Percentiles rank a stretch among this genome's conserved stretches.
phyloP scores from a whole-genome alignment of 92 coral and sea anemone genomes.

The Umimayanthus chanpuru region DNA sequence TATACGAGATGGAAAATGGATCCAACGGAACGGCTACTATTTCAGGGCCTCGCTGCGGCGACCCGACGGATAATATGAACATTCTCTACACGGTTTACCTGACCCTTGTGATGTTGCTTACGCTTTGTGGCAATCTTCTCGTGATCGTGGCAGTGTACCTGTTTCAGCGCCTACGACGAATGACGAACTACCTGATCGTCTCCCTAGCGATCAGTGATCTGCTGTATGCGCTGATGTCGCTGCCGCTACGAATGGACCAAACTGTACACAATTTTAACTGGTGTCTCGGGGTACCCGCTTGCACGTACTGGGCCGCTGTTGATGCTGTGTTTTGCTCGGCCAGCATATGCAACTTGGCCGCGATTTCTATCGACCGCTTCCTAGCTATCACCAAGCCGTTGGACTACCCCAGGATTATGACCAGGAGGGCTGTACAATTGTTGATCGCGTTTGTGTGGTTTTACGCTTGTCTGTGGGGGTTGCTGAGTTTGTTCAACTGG shows the following conservation, averaged over 20 bases:
- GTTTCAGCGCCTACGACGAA: conserved; percentile 79
- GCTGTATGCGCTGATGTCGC: conserved; percentile 66
- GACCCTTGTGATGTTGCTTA: conserved; percentile 72
- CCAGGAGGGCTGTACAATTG: conserved; percentile 65
- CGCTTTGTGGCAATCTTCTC: conserved; percentile 83
- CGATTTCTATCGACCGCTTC: conserved; percentile 92
- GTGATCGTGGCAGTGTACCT: conserved; percentile 82
- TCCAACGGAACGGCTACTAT: neutral
- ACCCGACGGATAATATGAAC: conserved; percentile 54
- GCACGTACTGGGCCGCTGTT: conserved; percentile 74
- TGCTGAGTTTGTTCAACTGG: conserved; percentile 77
- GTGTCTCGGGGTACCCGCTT: conserved; percentile 78
- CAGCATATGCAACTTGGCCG: conserved; percentile 86
- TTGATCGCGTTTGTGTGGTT: conserved; percentile 84
- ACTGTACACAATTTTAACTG: conserved; percentile 83
- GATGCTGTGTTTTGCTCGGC: conserved; percentile 83
- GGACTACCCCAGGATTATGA: conserved; percentile 73
- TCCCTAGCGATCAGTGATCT: conserved; percentile 93
- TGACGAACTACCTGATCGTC: conserved; percentile 85
- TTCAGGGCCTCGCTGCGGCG: conserved; percentile 49
- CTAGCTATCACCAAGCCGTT: conserved; percentile 93
- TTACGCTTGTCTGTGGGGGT: conserved; percentile 86
- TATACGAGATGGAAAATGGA: conserved; percentile 14
- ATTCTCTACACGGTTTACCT: conserved; percentile 68
- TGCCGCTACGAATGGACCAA: conserved; percentile 85